Base-by-base conservation (phyloP, 1,140 invertebrate species). In the Mycetomoellerius zeteki region DNA sequence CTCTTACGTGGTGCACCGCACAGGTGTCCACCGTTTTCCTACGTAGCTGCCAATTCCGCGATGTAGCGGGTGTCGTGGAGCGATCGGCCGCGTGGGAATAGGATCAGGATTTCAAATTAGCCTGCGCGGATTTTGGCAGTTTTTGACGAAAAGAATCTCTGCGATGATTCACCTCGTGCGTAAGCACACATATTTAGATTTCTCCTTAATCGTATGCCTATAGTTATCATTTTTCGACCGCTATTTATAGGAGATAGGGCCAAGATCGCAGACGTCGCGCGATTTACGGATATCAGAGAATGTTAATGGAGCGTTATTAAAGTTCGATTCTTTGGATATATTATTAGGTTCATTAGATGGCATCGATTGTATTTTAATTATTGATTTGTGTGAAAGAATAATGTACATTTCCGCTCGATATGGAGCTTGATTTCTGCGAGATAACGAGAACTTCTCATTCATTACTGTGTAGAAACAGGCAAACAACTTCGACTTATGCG, bases 21-120 rank as follows among this genome's bases (percentile, higher is more conserved):
- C 92, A 92, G 92, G 92, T 92, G 92, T 92, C 92, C 88, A 91
- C 71, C 77, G 89, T 84, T 81, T 69, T 89, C 62, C 69, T 82
- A 24, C 56, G 58, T 58, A 77, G 50, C 30, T 92, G 91, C 91
- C 91, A 92, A 92, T 86, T 91, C 69, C 75, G 43, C 78, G 56
- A 91, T 67, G 64, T 89, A 91, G 85, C 88, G 91, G 87, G 86
- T 89, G 87, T 86, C 77, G 54, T 14, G 50, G 30, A 77, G 50
- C 80, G 85, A 77, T 77, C 71, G 84, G 67, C 12, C 71, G 56
- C 67, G 33, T 43, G 19, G 19, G 27, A 12, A 19, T 30, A 27
- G 6, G 30, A 33, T 52, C 14, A 8, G 14, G 12, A 7, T 37
- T 62, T 71, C 24, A 62, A 86, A 73, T 84, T 54, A 24, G 47